phyloP scores from a whole-genome alignment of 2,888 invertebrate genomes.

The Megastigmus dorsalis region DNA sequence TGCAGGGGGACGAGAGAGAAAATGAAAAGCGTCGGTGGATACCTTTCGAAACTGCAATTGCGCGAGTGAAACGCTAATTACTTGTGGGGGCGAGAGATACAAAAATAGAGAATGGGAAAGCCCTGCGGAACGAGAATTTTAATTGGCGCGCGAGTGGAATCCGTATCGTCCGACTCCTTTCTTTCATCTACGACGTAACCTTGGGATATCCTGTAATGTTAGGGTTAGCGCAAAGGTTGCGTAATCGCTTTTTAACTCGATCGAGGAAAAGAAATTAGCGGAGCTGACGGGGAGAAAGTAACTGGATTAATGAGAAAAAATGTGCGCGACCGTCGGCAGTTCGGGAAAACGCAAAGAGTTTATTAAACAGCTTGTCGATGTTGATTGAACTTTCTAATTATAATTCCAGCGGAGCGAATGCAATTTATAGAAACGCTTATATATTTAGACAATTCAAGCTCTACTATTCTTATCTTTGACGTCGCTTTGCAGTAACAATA shows the following conservation, averaged over 20 bases:
- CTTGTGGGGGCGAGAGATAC: not conserved
- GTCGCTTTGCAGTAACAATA: no score
- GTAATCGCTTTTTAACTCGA: conserved; percentile 16
- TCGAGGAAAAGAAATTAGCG: conserved; percentile 28
- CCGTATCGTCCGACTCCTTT: conserved; percentile 8
- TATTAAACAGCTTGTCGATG: no score
- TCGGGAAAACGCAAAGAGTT: no score
- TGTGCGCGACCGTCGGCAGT: no score
- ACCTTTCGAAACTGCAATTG: conserved; percentile 12
- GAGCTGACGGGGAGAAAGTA: not conserved
- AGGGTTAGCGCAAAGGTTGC: conserved; percentile 2
- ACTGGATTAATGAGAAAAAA: not conserved
- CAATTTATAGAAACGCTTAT: no score
- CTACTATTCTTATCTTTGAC: no score
- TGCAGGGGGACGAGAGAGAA: no score
- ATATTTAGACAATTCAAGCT: no score
- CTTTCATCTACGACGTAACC: conserved; percentile 5
- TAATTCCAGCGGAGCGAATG: no score
- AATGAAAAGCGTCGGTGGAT: no score
- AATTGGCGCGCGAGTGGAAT: conserved; percentile 25
- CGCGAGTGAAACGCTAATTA: not conserved
- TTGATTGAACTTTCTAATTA: not conserved
- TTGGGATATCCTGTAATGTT: conserved; percentile 13
- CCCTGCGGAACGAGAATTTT: conserved; percentile 32
- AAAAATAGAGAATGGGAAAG: not conserved